Conservation (phyloP, 2,888 invertebrate species). For the Rosalia funebris region DNA sequence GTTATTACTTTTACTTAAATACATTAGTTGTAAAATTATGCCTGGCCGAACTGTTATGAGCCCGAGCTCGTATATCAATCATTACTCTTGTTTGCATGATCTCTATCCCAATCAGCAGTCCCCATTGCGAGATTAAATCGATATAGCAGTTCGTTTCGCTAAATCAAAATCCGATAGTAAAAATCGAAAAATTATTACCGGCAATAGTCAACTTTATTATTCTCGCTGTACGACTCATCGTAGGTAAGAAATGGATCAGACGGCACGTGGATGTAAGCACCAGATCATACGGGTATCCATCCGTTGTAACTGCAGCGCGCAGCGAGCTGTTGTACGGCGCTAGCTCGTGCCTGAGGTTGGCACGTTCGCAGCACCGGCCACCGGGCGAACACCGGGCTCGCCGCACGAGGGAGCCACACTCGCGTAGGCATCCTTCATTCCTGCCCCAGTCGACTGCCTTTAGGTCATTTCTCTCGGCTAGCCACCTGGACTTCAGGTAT, state of each 20-base stretch:
- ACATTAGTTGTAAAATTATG: too few species aligned
- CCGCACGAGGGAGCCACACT: constrained; percentile 30
- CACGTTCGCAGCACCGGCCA: constrained; percentile 25
- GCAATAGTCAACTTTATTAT: too few species aligned
- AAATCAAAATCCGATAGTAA: too few species aligned
- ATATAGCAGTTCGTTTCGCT: too few species aligned
- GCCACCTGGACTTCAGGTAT: background rate
- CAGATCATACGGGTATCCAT: constrained; percentile 40
- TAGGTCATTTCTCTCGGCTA: constrained; percentile 6
- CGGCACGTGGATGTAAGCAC: constrained; percentile 42
- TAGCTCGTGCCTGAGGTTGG: constrained; percentile 32
- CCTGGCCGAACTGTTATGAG: too few species aligned
- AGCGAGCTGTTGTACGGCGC: constrained; percentile 4
- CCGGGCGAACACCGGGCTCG: constrained; percentile 18
- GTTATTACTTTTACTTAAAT: too few species aligned
- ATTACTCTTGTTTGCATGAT: too few species aligned
- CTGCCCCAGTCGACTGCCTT: constrained; percentile 1
- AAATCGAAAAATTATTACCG: too few species aligned
- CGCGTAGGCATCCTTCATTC: constrained; percentile 1
- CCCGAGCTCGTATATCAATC: too few species aligned
- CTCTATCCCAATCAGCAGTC: too few species aligned
- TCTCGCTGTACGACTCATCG: too few species aligned
- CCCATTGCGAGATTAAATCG: too few species aligned
- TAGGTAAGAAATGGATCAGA: constrained; percentile 25
- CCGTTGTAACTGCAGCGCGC: constrained; percentile 30